phyloP scores from a whole-genome alignment of 1,140 invertebrate species.

The Mactra quadrangularis region DNA sequence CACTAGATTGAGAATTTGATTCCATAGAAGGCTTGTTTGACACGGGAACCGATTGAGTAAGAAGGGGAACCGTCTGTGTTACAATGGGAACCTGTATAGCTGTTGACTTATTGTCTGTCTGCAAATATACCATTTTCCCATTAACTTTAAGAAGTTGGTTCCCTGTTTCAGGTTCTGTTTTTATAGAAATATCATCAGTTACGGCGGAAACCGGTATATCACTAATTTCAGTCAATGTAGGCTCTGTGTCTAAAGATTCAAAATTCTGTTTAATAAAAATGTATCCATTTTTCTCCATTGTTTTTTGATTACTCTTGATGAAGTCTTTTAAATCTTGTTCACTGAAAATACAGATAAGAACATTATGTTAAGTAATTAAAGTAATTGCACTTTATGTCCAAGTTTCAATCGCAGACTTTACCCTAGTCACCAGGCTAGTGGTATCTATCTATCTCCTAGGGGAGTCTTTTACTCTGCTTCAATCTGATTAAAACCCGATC shows the following conservation, averaged over 20 bases:
- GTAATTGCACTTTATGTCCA: no score
- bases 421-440: no score
- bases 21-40: background rate
- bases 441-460: no score
- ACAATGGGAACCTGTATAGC: no score
- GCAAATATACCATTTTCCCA: conserved; percentile 52
- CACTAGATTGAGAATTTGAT: background rate
- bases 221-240: conserved; percentile 54
- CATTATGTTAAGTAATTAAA: background rate
- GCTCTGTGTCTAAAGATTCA: conserved; percentile 54
- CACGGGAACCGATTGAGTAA: background rate
- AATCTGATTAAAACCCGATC: no score
- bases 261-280: conserved; percentile 61
- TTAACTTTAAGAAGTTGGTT: conserved; percentile 49
- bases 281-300: conserved; percentile 59
- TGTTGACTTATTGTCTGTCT: conserved; percentile 43
- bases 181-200: conserved; percentile 15
- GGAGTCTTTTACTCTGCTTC: no score
- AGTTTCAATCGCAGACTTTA: no score
- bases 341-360: conserved; percentile 41
- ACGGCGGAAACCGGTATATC: conserved; percentile 33
- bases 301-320: conserved; percentile 58
- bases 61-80: no score
- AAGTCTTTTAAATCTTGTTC: conserved; percentile 62
- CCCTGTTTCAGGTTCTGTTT: conserved; percentile 16